Evolutionary conservation across 2,797 vertebrate species (phyloP).

Genomic region (Phataginus tricuspis): DNA sequence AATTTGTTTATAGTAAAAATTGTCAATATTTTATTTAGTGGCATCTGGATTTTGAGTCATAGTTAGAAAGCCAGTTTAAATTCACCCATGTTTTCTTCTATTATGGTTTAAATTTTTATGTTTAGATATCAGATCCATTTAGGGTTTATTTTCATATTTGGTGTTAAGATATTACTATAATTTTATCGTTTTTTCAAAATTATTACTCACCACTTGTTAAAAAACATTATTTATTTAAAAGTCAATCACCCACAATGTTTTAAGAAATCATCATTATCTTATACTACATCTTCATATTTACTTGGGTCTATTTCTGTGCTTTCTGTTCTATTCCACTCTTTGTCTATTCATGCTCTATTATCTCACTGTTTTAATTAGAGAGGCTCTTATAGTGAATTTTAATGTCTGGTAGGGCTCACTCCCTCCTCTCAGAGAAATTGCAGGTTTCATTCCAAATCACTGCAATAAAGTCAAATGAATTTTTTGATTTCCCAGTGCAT

Average conservation of each 20-base stretch:
- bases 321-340: not conserved
- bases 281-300: not conserved
- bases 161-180: not conserved
- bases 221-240: not conserved
- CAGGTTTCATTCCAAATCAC: too few relatives aligned
- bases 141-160: not conserved
- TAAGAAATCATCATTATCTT: not conserved
- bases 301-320: not conserved
- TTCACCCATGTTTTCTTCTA: not conserved
- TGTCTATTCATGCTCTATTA: not conserved
- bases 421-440: too few relatives aligned
- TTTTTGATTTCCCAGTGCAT: too few relatives aligned
- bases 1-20: not conserved
- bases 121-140: not conserved
- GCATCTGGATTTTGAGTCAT: not conserved
- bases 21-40: not conserved
- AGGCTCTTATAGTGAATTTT: not conserved
- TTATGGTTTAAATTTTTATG: not conserved
- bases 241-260: not conserved
- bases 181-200: not conserved
- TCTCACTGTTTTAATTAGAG: not conserved
- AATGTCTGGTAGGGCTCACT: not conserved
- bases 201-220: not conserved
- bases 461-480: too few relatives aligned
- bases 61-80: not conserved